A percentile compares a stretch with the other conserved stretches of the same genome.
phyloP scores from a whole-genome alignment of 2,888 invertebrate species.

The Catocala fraxini region DNA sequence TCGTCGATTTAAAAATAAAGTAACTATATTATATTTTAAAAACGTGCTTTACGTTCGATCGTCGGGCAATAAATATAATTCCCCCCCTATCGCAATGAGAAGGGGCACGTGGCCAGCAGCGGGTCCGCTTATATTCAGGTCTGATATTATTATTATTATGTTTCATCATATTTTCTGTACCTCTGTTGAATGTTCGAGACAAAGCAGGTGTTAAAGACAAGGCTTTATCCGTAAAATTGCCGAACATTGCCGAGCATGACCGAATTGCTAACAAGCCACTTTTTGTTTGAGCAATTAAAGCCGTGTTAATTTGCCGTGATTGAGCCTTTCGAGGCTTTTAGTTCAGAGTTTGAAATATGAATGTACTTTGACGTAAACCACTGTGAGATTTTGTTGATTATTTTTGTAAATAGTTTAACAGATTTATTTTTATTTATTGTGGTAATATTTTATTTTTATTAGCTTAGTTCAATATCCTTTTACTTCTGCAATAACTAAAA shows the following conservation, averaged over 20 bases:
- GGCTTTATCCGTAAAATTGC: too few species aligned
- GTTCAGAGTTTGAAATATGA: neutral
- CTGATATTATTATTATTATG: too few species aligned
- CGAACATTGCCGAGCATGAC: neutral
- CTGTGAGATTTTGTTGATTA: neutral
- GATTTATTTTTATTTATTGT: neutral
- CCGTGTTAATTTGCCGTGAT: constrained; percentile 2
- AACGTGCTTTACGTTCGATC: too few species aligned
- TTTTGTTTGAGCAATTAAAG: constrained; percentile 12
- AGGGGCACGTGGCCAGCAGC: too few species aligned
- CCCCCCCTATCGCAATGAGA: too few species aligned
- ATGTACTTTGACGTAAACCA: constrained; percentile 1
- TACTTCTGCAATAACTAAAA: too few species aligned
- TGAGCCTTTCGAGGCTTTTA: constrained; percentile 1
- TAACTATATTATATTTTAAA: too few species aligned
- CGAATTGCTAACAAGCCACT: constrained; percentile 8
- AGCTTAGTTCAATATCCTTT: neutral
- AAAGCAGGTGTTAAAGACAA: neutral
- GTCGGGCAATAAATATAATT: too few species aligned
- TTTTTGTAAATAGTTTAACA: neutral
- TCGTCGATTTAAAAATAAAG: too few species aligned
- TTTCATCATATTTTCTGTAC: neutral
- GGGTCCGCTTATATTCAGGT: too few species aligned
- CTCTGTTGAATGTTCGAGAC: neutral
- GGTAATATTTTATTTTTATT: neutral